Evolutionary conservation across 2,888 invertebrate species (phyloP).

Genomic region (Subacronicta megacephala): DNA sequence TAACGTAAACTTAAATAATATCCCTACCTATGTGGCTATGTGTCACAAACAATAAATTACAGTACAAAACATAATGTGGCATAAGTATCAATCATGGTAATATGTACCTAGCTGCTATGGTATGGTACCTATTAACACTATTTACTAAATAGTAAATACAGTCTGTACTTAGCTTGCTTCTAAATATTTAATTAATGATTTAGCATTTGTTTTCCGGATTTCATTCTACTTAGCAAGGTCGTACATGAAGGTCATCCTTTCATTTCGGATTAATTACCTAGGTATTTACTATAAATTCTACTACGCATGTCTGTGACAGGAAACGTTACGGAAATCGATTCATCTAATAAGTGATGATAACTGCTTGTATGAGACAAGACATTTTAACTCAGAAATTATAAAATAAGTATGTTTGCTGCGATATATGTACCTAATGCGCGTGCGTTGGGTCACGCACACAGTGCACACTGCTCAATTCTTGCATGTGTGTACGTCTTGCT

Average conservation of each 20-base stretch:
- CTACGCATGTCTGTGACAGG: neutral
- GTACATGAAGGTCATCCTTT: constrained; percentile 40
- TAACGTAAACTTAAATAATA: too few relatives aligned
- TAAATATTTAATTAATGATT: neutral
- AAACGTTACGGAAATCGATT: neutral
- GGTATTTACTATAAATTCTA: too few relatives aligned
- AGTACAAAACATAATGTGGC: too few relatives aligned
- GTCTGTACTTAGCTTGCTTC: neutral
- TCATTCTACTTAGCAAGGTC: constrained; percentile 27
- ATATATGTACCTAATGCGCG: constrained; percentile 32
- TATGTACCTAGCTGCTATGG: too few relatives aligned
- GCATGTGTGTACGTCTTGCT: constrained; percentile 2
- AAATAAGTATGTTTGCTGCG: constrained; percentile 8
- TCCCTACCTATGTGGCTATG: too few relatives aligned
- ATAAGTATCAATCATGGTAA: too few relatives aligned
- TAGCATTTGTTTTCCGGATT: constrained; percentile 25
- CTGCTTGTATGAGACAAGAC: neutral
- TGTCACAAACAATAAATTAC: too few relatives aligned
- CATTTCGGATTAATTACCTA: constrained; percentile 21
- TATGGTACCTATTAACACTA: too few relatives aligned
- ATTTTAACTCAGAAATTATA: constrained; percentile 5
- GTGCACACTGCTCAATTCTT: neutral
- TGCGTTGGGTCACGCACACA: constrained; percentile 33
- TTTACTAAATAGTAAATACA: too few relatives aligned
- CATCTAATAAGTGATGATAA: too few relatives aligned